Conservation (phyloP, 2,113 vertebrate species). For the Macroglossus sobrinus region DNA sequence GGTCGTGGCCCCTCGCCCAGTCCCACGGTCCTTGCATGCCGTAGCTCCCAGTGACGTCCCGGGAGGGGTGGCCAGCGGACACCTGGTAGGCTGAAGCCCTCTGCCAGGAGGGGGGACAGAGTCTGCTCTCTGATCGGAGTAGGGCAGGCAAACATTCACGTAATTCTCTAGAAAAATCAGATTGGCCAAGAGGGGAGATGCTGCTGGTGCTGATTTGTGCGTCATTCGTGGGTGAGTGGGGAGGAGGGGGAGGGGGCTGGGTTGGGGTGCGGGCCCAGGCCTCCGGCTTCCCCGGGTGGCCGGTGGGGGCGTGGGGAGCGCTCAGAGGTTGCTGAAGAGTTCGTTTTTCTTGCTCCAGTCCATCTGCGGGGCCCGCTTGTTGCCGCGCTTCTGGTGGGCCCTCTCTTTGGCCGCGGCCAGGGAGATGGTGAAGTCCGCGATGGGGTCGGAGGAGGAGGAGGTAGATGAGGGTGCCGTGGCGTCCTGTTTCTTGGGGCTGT, state of each 20-base stretch:
- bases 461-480: constrained; percentile 60
- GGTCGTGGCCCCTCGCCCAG: background rate
- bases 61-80: background rate
- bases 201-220: constrained; percentile 62
- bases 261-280: background rate
- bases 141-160: background rate
- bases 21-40: background rate
- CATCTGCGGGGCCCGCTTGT: constrained; percentile 95
- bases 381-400: constrained; percentile 94
- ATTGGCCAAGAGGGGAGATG: background rate
- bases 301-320: fast-evolving
- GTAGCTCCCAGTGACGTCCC: background rate
- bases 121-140: background rate
- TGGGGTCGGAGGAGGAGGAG: constrained; percentile 51
- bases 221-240: constrained; percentile 25
- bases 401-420: constrained; percentile 95
- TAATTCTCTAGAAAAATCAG: constrained; percentile 32
- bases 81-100: background rate
- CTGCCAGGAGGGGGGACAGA: background rate
- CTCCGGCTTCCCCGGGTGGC: background rate
- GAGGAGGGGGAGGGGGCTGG: background rate
- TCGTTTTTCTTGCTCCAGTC: constrained; percentile 99
- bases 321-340: constrained; percentile 97
- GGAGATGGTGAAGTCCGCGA: constrained; percentile 89
- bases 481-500: constrained; percentile 72